Evolutionary conservation across 1,140 invertebrate genomes (phyloP).

Genomic region (Drosophila parabipectinata): DNA sequence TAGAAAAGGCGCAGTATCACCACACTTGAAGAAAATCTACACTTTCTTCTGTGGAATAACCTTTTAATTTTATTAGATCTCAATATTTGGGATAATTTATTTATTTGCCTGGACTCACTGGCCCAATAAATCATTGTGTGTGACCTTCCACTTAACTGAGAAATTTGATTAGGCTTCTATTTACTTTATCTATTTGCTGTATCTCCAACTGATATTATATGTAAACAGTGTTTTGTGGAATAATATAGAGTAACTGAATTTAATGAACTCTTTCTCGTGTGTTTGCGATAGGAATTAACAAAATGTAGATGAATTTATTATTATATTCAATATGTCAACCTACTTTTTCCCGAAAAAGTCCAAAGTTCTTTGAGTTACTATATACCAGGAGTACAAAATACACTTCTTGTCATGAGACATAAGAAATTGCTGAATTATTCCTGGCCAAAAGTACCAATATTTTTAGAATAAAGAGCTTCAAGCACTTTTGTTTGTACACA

Average conservation of each 20-base stretch:
- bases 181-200: conserved; percentile 9
- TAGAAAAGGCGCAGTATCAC: neutral
- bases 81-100: neutral
- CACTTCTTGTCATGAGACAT: conserved; percentile 12
- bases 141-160: conserved; percentile 9
- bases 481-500: conserved; percentile 46
- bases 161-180: conserved; percentile 22
- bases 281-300: conserved; percentile 4
- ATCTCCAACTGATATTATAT: conserved; percentile 18
- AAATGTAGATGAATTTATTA: conserved; percentile 4
- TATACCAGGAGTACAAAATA: conserved; percentile 16
- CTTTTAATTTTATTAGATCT: neutral
- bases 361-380: conserved; percentile 20
- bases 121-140: conserved; percentile 10
- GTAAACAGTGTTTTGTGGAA: conserved; percentile 29
- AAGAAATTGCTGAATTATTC: conserved; percentile 5
- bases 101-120: neutral
- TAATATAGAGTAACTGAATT: neutral
- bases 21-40: neutral
- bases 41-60: neutral
- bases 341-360: neutral
- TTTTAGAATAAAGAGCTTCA: conserved; percentile 42
- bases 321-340: neutral
- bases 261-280: neutral
- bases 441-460: conserved; percentile 16